Evolutionary conservation across 2,797 vertebrate genomes (phyloP), one percentile per base, ranked within the genome.

Genomic region (Melanotaenia boesemani): DNA sequence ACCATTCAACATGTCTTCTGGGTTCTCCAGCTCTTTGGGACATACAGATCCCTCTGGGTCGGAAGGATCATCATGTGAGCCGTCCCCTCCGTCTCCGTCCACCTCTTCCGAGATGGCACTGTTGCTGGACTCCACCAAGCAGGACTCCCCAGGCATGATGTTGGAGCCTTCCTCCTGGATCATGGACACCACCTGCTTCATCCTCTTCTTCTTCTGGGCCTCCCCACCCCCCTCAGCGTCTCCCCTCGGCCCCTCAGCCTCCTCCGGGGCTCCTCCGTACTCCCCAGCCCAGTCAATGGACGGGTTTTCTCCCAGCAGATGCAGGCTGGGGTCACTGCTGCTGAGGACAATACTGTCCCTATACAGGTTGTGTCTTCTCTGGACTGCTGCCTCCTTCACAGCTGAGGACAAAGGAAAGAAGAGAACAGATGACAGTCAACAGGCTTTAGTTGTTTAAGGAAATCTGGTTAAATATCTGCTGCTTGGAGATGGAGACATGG

Each of bases 331-430:
- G 88, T 99, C 97, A 0, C 97, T 98, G 93, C 95, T 96, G 88
- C 96, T 95, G 88, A 99, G 91, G 52, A 98, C 97, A 7, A 99
- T 94, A 92, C 98, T 99, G 94, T 99, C 98, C 0, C 98, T 90
- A 89, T 96, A 99, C 34, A 99, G 92, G 92, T 99, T 99, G 92
- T 99, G 97, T 81, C 96, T 97, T 64, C 97, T 91, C 93, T 99
- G 97, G 74, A 98, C 95, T 0, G 97, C 97, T 0, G 96, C 97
- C 86, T 98, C 97, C 88, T 99, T 99, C 89, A 99, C 97, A 2
- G 97, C 97, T 99, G 83, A 37, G 86, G 67, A 76, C 0, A 46
- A 30, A 37, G 86, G 67, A 76, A 0, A 46, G 34, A 79, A 8
- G 74, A 22, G 72, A 2, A 37, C 56, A 15, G 18, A 54, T 36